Conservation (phyloP, 2,888 invertebrate genomes). For the Calliphora vomitoria region DNA sequence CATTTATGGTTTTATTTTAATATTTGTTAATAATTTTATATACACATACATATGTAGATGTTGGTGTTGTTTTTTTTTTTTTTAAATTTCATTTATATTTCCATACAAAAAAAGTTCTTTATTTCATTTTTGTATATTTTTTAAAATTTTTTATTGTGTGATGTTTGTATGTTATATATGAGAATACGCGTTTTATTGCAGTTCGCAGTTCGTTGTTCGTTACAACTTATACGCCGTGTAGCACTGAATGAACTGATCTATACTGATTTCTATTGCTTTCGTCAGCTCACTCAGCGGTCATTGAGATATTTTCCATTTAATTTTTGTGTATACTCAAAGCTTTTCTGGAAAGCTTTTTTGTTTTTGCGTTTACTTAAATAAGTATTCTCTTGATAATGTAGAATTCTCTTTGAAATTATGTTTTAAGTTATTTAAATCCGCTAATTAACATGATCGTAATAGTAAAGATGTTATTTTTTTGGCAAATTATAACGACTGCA, state of each 20-base stretch:
- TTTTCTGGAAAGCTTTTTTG: slow-evolving; percentile 52
- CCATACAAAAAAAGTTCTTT: slow-evolving; percentile 19
- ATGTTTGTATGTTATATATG: not conserved
- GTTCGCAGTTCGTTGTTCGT: slow-evolving; percentile 46
- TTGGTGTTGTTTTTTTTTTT: not conserved
- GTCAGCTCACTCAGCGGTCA: not conserved
- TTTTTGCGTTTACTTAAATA: not conserved
- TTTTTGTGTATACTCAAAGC: slow-evolving; percentile 29
- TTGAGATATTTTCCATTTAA: slow-evolving; percentile 1
- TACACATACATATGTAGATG: not conserved
- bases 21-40: slow-evolving; percentile 35
- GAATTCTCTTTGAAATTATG: slow-evolving; percentile 17
- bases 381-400: slow-evolving; percentile 37
- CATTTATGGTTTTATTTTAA: slow-evolving; percentile 36
- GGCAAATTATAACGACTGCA: no score
- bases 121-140: slow-evolving; percentile 21
- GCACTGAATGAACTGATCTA: slow-evolving; percentile 78
- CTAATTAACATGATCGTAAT: no score
- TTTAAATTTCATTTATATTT: slow-evolving; percentile 34
- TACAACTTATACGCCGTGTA: slow-evolving; percentile 75
- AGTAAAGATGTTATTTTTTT: no score
- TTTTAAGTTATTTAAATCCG: not conserved
- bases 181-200: slow-evolving; percentile 41
- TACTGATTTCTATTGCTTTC: slow-evolving; percentile 28
- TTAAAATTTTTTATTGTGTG: slow-evolving; percentile 35